Conservation (phyloP, 2,888 invertebrate species). For the Atrina japonica region DNA sequence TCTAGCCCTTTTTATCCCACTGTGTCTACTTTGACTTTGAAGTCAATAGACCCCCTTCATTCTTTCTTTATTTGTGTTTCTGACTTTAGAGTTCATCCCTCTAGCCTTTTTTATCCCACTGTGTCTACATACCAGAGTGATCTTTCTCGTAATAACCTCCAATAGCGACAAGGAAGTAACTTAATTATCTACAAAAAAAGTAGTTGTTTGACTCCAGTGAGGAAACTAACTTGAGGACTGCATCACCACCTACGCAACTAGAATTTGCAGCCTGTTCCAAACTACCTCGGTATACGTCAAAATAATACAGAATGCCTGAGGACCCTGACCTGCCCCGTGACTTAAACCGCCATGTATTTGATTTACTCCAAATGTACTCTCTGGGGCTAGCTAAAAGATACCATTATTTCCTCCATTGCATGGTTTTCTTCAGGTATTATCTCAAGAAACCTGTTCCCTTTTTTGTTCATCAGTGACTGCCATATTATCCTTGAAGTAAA, state of each 20-base stretch:
- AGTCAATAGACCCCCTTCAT: slow-evolving; percentile 46
- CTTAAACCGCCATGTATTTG: slow-evolving; percentile 48
- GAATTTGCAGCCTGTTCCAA: slow-evolving; percentile 13
- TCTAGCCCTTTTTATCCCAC: no score
- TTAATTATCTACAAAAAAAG: no score
- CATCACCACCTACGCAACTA: slow-evolving; percentile 38
- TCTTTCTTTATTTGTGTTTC: slow-evolving; percentile 49
- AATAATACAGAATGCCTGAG: slow-evolving; percentile 46
- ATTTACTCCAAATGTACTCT: slow-evolving; percentile 42
- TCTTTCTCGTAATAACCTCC: slow-evolving; percentile 31
- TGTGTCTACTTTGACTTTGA: no score
- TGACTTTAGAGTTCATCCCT: slow-evolving; percentile 39
- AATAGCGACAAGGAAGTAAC: slow-evolving; percentile 19
- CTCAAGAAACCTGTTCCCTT: slow-evolving; percentile 23
- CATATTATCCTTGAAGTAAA: slow-evolving; percentile 33
- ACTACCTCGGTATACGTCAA: slow-evolving; percentile 43
- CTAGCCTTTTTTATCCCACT: slow-evolving; percentile 35
- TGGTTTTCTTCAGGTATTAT: slow-evolving; percentile 36
- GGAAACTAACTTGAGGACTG: slow-evolving; percentile 30
- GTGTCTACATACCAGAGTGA: slow-evolving; percentile 38
- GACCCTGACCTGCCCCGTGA: slow-evolving; percentile 49
- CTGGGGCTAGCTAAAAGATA: slow-evolving; percentile 38
- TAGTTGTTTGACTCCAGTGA: slow-evolving; percentile 36
- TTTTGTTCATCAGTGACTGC: slow-evolving; percentile 27
- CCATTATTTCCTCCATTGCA: slow-evolving; percentile 45